phyloP scores from a whole-genome alignment of 2,888 invertebrate species.

The Carabus problematicus region DNA sequence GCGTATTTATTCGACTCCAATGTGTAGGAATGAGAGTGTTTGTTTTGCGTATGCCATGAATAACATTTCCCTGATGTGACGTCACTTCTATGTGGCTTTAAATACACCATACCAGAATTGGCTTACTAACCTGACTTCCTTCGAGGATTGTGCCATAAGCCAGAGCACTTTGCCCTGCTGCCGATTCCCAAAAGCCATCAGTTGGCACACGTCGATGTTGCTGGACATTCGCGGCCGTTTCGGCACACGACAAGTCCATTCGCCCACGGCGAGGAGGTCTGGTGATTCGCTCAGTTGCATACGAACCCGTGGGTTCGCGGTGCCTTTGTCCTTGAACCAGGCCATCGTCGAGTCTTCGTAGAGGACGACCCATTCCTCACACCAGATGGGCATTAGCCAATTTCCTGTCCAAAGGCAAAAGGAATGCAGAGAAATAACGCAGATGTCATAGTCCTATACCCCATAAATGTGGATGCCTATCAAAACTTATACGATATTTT shows the following conservation, averaged over 20 bases:
- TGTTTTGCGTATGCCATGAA: too few relatives aligned
- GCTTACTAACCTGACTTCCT: slow-evolving; percentile 75
- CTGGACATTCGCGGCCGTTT: slow-evolving; percentile 74
- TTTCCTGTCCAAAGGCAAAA: slow-evolving; percentile 67
- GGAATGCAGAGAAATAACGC: neutral
- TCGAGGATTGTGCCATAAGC: slow-evolving; percentile 80
- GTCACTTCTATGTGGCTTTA: too few relatives aligned
- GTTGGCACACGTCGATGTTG: slow-evolving; percentile 73
- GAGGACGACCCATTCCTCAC: slow-evolving; percentile 83
- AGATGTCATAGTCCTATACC: too few relatives aligned
- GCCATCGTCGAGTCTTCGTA: slow-evolving; percentile 87
- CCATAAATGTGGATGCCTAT: too few relatives aligned
- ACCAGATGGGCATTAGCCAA: slow-evolving; percentile 81
- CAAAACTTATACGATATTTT: too few relatives aligned
- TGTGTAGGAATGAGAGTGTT: too few relatives aligned
- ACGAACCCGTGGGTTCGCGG: slow-evolving; percentile 60
- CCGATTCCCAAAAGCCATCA: slow-evolving; percentile 72
- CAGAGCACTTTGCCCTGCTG: slow-evolving; percentile 77
- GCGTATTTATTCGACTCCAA: too few relatives aligned
- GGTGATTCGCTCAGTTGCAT: slow-evolving; percentile 78
- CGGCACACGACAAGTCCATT: slow-evolving; percentile 81
- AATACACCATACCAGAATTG: too few relatives aligned
- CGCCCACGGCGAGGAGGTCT: slow-evolving; percentile 81
- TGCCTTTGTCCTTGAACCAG: slow-evolving; percentile 77
- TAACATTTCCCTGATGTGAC: too few relatives aligned